Percentiles rank a stretch among this genome's conserved stretches.
Evolutionary conservation across 2,113 vertebrate genomes (phyloP).

Genomic region (Podiceps cristatus): DNA sequence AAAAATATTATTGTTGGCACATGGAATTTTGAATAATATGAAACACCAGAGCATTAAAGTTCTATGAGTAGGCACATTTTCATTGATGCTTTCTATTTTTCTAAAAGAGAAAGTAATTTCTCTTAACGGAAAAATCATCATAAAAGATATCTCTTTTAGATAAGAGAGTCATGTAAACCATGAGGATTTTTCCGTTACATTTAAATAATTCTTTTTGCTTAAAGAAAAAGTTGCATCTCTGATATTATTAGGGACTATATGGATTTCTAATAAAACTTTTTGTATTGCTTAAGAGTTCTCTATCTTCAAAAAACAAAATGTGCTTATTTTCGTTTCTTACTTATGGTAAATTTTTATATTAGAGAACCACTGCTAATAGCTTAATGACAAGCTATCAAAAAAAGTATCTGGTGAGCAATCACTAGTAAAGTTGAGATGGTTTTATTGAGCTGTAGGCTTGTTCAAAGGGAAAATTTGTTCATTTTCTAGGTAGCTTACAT

Average conservation of each 20-base stretch:
- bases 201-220: background rate
- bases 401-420: constrained; percentile 5
- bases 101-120: background rate
- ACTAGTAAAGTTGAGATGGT: constrained; percentile 36
- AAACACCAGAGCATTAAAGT: background rate
- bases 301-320: background rate
- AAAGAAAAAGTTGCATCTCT: background rate
- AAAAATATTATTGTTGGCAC: background rate
- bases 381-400: constrained; percentile 44
- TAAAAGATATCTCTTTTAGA: too few relatives aligned
- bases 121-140: too few relatives aligned
- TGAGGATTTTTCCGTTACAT: background rate
- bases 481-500: constrained; percentile 23
- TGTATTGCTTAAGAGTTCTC: background rate
- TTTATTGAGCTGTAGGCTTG: constrained; percentile 38
- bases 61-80: background rate
- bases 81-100: background rate
- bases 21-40: background rate
- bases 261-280: background rate
- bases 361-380: background rate
- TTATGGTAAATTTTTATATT: background rate
- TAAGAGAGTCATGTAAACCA: background rate
- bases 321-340: background rate
- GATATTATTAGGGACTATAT: background rate
- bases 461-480: constrained; percentile 42